A percentile compares a stretch with the other conserved stretches of the same genome.
phyloP scores from a whole-genome alignment of 64 coral and sea anemone genomes.

The Actinia tenebrosa region DNA sequence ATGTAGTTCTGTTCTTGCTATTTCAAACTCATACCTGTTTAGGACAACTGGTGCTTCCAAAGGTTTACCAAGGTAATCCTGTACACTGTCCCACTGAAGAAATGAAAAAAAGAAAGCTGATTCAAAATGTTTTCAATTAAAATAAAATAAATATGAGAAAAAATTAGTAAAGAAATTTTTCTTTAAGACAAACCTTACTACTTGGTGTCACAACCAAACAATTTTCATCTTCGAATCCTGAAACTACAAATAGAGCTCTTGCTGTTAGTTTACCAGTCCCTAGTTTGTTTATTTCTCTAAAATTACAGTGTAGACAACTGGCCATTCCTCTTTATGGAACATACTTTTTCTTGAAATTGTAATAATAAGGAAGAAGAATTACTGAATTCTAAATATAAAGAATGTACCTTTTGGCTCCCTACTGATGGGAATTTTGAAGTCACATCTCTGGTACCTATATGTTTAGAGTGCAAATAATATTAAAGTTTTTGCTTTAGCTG shows the following conservation, averaged over 20 bases:
- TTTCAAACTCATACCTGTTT: constrained; percentile 51
- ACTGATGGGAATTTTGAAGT: constrained; percentile 82
- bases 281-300: no score
- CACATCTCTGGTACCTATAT: constrained; percentile 90
- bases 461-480: background rate
- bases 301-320: no score
- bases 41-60: constrained; percentile 93
- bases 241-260: background rate
- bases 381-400: background rate
- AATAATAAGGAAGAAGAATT: no score
- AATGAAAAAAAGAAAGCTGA: background rate
- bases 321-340: no score
- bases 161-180: no score
- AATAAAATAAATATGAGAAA: no score
- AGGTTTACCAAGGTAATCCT: constrained; percentile 96
- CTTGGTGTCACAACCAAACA: constrained; percentile 75
- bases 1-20: background rate
- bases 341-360: no score
- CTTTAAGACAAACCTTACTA: constrained; percentile 62
- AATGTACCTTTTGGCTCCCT: constrained; percentile 63
- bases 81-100: constrained; percentile 96
- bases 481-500: no score
- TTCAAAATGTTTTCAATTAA: background rate
- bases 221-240: constrained; percentile 48
- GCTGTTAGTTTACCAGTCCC: background rate